Percentiles rank a stretch among this genome's conserved stretches.
Conservation (phyloP, 2,113 vertebrate genomes). For the Peucedramus taeniatus region DNA sequence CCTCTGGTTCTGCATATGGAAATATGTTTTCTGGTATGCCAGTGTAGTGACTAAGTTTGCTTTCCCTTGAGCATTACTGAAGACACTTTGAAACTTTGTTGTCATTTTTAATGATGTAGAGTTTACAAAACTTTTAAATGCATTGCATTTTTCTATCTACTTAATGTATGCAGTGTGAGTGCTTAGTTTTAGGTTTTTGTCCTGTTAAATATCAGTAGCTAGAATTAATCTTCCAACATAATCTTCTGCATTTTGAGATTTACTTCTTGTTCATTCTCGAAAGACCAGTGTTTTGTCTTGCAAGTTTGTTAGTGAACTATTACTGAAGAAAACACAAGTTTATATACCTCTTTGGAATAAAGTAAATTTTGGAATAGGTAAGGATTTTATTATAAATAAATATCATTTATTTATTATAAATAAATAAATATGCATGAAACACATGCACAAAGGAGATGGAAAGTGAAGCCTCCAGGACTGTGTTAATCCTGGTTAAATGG, state of each 20-base stretch:
- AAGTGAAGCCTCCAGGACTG: not conserved
- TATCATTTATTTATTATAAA: not conserved
- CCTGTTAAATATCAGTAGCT: not conserved
- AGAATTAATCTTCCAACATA: not conserved
- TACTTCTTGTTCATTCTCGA: not conserved
- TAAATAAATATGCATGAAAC: not conserved
- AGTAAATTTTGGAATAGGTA: not conserved
- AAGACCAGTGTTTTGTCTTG: not conserved
- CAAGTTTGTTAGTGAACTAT: not conserved
- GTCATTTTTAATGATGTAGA: constrained; percentile 10
- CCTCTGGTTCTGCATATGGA: not conserved
- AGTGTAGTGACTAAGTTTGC: not conserved
- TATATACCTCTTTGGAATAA: not conserved
- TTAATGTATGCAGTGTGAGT: not conserved
- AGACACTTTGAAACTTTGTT: not conserved
- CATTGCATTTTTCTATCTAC: not conserved
- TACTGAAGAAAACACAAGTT: not conserved
- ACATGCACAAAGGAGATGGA: not conserved
- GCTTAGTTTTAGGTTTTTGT: not conserved
- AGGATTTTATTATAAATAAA: not conserved
- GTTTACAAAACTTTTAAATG: not conserved
- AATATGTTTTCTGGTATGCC: not conserved
- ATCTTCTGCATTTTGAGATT: not conserved
- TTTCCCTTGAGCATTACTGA: not conserved
- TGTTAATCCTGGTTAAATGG: not conserved